Percentiles rank a stretch among this genome's conserved stretches.
These are phyloP conservation scores for Prosopocoilus inquinatus DNA, from an alignment of 2,888 invertebrate genomes.

Conservation along the genomic window DNA sequence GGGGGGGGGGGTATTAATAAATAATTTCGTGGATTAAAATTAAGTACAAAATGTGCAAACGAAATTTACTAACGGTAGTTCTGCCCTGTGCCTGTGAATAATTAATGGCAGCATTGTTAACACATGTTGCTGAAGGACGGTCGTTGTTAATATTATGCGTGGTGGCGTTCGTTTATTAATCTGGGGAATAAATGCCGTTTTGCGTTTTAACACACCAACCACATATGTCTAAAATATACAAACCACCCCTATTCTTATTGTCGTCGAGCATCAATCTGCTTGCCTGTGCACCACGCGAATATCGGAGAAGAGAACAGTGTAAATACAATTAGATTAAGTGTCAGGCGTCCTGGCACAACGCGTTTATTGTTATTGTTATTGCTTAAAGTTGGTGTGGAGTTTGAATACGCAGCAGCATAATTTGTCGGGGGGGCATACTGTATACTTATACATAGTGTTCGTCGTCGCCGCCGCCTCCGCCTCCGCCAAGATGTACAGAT, in stretches of 20 bases:
- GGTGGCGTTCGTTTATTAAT: conserved; percentile 24
- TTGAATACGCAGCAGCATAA: conserved; percentile 34
- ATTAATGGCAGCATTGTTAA: neutral
- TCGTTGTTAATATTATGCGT: neutral
- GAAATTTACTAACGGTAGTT: neutral
- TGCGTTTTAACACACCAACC: conserved; percentile 39
- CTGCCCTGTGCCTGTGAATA: neutral
- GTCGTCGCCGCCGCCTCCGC: too few relatives aligned
- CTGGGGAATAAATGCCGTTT: conserved; percentile 33
- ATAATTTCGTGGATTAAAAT: too few relatives aligned
- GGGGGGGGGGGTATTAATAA: too few relatives aligned
- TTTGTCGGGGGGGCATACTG: conserved; percentile 10
- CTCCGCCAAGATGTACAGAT: conserved; percentile 25
- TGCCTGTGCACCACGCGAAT: too few relatives aligned
- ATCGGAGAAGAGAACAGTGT: conserved; percentile 39
- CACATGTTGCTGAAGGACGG: neutral
- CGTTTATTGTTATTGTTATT: conserved; percentile 46
- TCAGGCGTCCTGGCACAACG: conserved; percentile 37
- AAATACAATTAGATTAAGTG: conserved; percentile 46
- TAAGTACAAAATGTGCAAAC: neutral
- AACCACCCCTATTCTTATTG: conserved; percentile 29
- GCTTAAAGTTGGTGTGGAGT: conserved; percentile 33
- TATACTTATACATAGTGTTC: neutral
- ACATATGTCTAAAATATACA: conserved; percentile 43
- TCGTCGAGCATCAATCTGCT: conserved; percentile 26